These are phyloP conservation scores for Oligia latruncula DNA, from an alignment of 2,888 invertebrate genomes.

Conservation along the genomic window DNA sequence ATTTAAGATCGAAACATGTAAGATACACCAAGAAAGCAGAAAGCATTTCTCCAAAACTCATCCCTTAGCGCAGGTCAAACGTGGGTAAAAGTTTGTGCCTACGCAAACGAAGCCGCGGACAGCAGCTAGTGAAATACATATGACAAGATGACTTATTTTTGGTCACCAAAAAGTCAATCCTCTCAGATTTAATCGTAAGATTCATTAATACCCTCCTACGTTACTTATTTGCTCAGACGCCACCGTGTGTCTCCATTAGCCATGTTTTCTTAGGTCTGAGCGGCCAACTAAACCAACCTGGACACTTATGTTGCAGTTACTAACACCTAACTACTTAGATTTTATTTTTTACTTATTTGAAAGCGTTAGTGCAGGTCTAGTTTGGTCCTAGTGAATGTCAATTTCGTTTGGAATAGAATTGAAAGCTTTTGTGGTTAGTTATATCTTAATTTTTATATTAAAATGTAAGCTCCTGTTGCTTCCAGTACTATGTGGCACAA, in stretches of 20 bases:
- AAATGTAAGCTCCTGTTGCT: neutral
- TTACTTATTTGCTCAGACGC: constrained; percentile 63
- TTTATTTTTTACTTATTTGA: constrained; percentile 47
- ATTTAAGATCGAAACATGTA: neutral
- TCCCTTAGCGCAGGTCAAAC: neutral
- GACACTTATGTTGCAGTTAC: constrained; percentile 45
- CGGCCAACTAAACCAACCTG: constrained; percentile 67
- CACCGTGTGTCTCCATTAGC: constrained; percentile 68
- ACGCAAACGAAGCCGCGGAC: neutral
- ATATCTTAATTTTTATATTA: too few relatives aligned
- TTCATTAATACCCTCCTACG: constrained; percentile 21
- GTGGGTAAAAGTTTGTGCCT: neutral
- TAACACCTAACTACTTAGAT: constrained; percentile 35
- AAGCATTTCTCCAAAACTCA: neutral
- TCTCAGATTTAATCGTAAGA: neutral
- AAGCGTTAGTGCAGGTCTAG: neutral
- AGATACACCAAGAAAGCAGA: neutral
- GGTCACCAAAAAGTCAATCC: neutral
- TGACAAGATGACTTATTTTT: neutral
- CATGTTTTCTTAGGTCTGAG: constrained; percentile 70
- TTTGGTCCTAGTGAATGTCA: neutral
- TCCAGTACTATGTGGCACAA: neutral
- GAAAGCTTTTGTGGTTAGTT: neutral
- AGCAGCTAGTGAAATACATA: too few relatives aligned
- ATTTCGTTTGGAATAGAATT: neutral